Base-by-base conservation (phyloP, 1,140 invertebrate genomes). In the Drosophila serrata region DNA sequence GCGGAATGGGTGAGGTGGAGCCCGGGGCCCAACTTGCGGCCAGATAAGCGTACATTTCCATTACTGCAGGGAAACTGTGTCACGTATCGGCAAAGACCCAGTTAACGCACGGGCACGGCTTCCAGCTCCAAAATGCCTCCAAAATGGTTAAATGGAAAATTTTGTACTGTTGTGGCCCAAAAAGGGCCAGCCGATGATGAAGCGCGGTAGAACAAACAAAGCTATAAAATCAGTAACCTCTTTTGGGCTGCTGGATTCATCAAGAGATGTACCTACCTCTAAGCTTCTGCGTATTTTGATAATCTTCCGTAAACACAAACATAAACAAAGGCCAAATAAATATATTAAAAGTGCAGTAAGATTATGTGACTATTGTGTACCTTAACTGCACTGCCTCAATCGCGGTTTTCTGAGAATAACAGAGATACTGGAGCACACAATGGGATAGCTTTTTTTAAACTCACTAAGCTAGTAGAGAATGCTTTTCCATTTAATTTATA, bases 31-130 rank as follows among this genome's bases (percentile, higher is more conserved):
- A 42, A 27, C 45, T 39, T 22, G 13, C 39, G 11, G 29, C n/a
- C 56, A 37, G 75, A 75, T 77, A 77, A 77, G 62, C 62, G 29
- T 61, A 74, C 49, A 49, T 75, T 57, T 75, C 43, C 69, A 75
- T 64, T 43, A 15, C 58, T 22, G 56, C n/a, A 22, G 37, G 46
- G 72, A 53, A 74, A 75, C 70, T 64, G 70, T 75, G 73, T 75
- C 73, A 75, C 73, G 70, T 75, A 75, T 75, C 59, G 73, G 70
- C 70, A 51, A 35, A 75, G 70, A 75, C 73, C 73, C 73, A 75
- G 73, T 75, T 75, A 75, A 75, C 59, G 37, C 67, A 39, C 46
- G 70, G 53, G 48, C 29, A 19, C 27, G 33, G 13, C 35, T 51
- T 45, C 4, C 22, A 63, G 45, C 45, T 46, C 22, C 22, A 7